Conservation (phyloP, 2,888 invertebrate species). For the Himalopsyche japonica region DNA sequence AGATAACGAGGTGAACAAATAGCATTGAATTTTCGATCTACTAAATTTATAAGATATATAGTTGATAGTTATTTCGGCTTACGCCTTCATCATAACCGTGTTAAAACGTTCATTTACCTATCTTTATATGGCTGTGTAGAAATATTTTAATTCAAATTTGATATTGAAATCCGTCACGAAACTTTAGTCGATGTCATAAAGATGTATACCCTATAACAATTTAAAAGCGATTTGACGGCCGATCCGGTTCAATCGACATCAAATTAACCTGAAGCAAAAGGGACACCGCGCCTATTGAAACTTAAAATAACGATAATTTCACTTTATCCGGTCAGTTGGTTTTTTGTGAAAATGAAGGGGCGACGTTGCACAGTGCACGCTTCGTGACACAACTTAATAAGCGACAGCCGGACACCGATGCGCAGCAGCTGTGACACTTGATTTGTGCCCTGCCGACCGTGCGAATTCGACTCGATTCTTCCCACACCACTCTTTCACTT, state of each 20-base stretch:
- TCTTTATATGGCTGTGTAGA: too few species aligned
- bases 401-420: background rate
- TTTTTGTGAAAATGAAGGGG: background rate
- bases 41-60: too few species aligned
- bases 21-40: too few species aligned
- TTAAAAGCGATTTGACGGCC: too few species aligned
- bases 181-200: too few species aligned
- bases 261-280: background rate
- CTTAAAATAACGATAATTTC: background rate
- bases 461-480: background rate
- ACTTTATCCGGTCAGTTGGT: background rate
- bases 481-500: background rate
- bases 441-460: background rate
- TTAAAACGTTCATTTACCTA: too few species aligned
- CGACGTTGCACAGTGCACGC: background rate
- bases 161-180: too few species aligned
- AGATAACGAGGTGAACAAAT: too few species aligned
- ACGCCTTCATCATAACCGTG: too few species aligned
- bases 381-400: background rate
- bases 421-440: background rate
- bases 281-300: background rate
- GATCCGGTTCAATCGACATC: background rate
- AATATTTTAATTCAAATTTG: too few species aligned
- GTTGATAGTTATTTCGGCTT: too few species aligned
- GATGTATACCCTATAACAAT: too few species aligned